Evolutionary conservation across 2,113 vertebrate genomes (phyloP).

Genomic region (Acanthochromis polyacanthus): DNA sequence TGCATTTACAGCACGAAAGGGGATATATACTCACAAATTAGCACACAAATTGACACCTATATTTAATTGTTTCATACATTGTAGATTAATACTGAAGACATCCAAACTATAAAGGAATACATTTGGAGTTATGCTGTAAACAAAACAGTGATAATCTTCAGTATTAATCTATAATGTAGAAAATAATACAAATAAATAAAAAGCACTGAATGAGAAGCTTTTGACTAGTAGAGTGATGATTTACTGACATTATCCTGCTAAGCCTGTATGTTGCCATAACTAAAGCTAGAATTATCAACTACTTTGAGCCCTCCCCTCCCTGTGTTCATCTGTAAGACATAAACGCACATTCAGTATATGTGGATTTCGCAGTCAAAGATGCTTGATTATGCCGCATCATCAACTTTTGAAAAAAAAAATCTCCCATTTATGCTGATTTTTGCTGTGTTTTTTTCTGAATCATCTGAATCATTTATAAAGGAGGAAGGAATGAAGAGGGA

Average conservation of each 20-base stretch:
- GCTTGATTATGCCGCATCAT: slow-evolving; percentile 68
- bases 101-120: no score
- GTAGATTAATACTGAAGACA: no score
- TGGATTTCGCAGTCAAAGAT: slow-evolving; percentile 54
- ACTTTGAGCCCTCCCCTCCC: slow-evolving; percentile 9
- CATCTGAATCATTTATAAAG: slow-evolving; percentile 67
- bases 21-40: not conserved
- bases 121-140: no score
- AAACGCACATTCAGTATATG: not conserved
- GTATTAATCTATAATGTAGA: no score
- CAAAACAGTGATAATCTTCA: no score
- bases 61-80: not conserved
- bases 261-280: not conserved
- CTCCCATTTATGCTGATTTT: slow-evolving; percentile 60
- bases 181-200: not conserved
- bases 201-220: no score
- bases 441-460: slow-evolving; percentile 34
- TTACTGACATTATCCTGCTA: slow-evolving; percentile 27
- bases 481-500: slow-evolving; percentile 10
- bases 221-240: not conserved
- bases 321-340: slow-evolving; percentile 30
- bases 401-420: slow-evolving; percentile 7
- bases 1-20: slow-evolving; percentile 1
- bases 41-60: slow-evolving; percentile 4
- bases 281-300: slow-evolving; percentile 18